Conservation (phyloP, 2,113 vertebrate genomes). For the Anoplopoma fimbria region DNA sequence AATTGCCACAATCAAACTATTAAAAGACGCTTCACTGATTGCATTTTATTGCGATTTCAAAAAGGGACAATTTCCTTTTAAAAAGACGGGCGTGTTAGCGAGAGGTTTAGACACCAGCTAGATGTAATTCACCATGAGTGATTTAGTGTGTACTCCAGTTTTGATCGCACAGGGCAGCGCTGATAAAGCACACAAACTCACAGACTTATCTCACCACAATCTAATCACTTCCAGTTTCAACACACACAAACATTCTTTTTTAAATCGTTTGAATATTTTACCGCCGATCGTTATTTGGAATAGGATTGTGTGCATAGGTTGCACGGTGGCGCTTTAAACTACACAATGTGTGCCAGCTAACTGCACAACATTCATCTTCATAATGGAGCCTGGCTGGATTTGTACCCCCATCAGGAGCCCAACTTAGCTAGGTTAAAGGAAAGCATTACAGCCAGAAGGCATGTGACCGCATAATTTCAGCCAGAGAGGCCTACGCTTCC, state of each 20-base stretch:
- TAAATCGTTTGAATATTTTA: conserved; percentile 43
- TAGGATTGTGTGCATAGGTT: background rate
- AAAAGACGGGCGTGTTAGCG: background rate
- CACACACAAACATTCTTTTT: conserved; percentile 9
- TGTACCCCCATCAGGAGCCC: conserved; percentile 57
- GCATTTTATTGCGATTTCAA: conserved; percentile 1
- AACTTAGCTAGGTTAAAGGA: conserved; percentile 67
- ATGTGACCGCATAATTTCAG: conserved; percentile 81
- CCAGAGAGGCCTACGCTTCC: conserved; percentile 79
- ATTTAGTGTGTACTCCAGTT: background rate
- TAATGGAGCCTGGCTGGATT: conserved; percentile 68
- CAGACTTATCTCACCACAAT: conserved; percentile 33
- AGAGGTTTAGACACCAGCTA: background rate
- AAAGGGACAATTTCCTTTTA: background rate
- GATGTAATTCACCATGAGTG: background rate
- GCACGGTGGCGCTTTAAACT: conserved; percentile 37
- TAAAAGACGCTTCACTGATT: conserved; percentile 18
- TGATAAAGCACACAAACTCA: conserved; percentile 48
- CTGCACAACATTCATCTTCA: conserved; percentile 71
- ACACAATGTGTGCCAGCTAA: conserved; percentile 60
- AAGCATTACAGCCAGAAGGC: conserved; percentile 79
- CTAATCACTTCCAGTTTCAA: conserved; percentile 35
- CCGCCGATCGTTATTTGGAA: conserved; percentile 12
- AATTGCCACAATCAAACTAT: conserved; percentile 16
- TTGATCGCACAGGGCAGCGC: background rate